Percentiles rank a stretch among this genome's conserved stretches.
Evolutionary conservation across 2,888 invertebrate species (phyloP).

Genomic region (Drosophila paracracens): DNA sequence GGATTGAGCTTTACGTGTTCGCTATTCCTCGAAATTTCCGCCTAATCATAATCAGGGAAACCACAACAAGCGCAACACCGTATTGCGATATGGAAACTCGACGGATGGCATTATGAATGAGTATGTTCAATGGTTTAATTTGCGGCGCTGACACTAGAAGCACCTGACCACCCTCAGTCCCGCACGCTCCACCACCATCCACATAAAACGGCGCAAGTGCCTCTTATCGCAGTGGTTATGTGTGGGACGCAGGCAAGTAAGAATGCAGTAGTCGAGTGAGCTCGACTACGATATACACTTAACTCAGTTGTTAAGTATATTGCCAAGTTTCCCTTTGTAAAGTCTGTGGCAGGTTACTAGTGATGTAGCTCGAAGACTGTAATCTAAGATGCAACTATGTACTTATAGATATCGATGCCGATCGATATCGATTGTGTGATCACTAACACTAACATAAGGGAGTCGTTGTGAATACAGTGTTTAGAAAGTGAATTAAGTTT

Average conservation of each 20-base stretch:
- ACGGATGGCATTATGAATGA: slow-evolving; percentile 29
- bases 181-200: not conserved
- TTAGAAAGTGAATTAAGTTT: no score
- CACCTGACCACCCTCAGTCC: not conserved
- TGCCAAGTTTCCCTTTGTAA: no score
- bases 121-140: slow-evolving; percentile 40
- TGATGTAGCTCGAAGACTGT: no score
- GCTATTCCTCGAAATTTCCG: slow-evolving; percentile 30
- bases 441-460: no score
- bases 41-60: slow-evolving; percentile 23
- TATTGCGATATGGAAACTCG: slow-evolving; percentile 20
- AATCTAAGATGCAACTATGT: no score
- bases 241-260: slow-evolving; percentile 2
- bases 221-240: slow-evolving; percentile 39
- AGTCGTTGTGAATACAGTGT: no score
- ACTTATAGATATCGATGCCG: no score
- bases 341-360: no score
- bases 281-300: no score
- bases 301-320: no score
- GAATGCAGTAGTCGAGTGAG: no score
- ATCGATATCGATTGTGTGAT: no score
- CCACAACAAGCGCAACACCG: slow-evolving; percentile 7
- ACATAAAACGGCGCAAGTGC: slow-evolving; percentile 17
- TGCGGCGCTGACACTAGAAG: slow-evolving; percentile 21
- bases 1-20: not conserved